A percentile compares a stretch with the other conserved stretches of the same genome.
Evolutionary conservation across 2,888 invertebrate genomes (phyloP).

Genomic region (Agrotis ipsilon): DNA sequence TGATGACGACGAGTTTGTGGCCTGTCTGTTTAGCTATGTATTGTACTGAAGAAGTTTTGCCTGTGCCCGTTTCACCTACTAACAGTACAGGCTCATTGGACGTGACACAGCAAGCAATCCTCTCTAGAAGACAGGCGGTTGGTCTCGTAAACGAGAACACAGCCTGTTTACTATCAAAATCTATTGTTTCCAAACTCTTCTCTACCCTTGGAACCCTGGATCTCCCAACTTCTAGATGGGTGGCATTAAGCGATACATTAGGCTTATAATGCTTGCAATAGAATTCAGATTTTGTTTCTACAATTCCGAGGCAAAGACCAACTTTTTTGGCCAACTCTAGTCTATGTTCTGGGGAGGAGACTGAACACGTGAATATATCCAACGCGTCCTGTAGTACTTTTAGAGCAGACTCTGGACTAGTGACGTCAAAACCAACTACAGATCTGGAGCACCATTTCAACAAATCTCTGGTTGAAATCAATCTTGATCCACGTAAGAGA

Average conservation of each 20-base stretch:
- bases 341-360: conserved; percentile 92
- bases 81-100: conserved; percentile 97
- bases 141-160: conserved; percentile 96
- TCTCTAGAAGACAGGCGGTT: conserved; percentile 96
- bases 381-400: conserved; percentile 96
- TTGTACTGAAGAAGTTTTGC: conserved; percentile 99
- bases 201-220: conserved; percentile 89
- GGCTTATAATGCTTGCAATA: conserved; percentile 96
- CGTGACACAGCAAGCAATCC: conserved; percentile 95
- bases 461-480: conserved; percentile 96
- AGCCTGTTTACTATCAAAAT: conserved; percentile 83
- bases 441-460: conserved; percentile 97
- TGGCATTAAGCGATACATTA: conserved; percentile 91
- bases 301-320: conserved; percentile 95
- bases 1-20: conserved; percentile 97
- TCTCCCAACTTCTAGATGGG: conserved; percentile 94
- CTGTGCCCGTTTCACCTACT: conserved; percentile 99
- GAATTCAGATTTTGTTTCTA: conserved; percentile 95
- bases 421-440: conserved; percentile 93
- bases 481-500: conserved; percentile 90
- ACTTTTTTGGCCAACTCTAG: conserved; percentile 94
- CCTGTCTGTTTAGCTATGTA: conserved; percentile 96
- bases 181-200: conserved; percentile 80
- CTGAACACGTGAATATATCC: conserved; percentile 97
- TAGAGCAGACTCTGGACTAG: conserved; percentile 93